A percentile compares a stretch with the other conserved stretches of the same genome.
These are phyloP conservation scores for Drosophila suboccidentalis DNA, from an alignment of 2,888 invertebrate genomes.

Conservation along the genomic window DNA sequence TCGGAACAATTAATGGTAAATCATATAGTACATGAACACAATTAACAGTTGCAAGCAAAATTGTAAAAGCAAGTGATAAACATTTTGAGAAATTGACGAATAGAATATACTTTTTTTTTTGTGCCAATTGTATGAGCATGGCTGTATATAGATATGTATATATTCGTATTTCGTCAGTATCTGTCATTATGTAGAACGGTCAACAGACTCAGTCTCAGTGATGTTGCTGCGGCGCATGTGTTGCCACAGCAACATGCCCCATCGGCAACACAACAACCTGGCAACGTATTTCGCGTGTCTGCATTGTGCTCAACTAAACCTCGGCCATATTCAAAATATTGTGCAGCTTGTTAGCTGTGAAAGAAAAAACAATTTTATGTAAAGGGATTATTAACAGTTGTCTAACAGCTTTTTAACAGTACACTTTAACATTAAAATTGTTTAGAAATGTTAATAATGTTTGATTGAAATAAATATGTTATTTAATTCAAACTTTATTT, in stretches of 20 bases:
- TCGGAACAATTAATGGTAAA: no score
- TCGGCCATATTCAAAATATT: background rate
- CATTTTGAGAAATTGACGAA: no score
- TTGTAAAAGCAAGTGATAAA: no score
- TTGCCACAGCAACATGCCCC: conserved; percentile 24
- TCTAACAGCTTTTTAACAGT: background rate
- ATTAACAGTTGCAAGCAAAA: no score
- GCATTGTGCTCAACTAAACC: background rate
- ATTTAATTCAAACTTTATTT: no score
- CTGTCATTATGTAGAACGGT: conserved; percentile 20
- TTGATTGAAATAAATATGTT: no score
- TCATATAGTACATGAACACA: no score
- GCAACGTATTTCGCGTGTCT: conserved; percentile 21
- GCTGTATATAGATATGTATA: background rate
- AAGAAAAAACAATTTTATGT: background rate
- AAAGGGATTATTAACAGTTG: background rate
- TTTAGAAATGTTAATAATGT: background rate
- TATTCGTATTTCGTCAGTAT: conserved; percentile 19
- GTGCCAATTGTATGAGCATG: no score
- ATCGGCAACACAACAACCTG: conserved; percentile 25
- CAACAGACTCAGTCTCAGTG: conserved; percentile 11
- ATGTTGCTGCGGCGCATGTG: conserved; percentile 15
- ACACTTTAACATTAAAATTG: background rate
- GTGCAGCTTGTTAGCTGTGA: conserved; percentile 1
- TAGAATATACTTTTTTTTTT: no score